Evolutionary conservation across 2,797 vertebrate species (phyloP), one percentile per base, ranked within the genome.

Genomic region (Neosilurus hyrtlii): DNA sequence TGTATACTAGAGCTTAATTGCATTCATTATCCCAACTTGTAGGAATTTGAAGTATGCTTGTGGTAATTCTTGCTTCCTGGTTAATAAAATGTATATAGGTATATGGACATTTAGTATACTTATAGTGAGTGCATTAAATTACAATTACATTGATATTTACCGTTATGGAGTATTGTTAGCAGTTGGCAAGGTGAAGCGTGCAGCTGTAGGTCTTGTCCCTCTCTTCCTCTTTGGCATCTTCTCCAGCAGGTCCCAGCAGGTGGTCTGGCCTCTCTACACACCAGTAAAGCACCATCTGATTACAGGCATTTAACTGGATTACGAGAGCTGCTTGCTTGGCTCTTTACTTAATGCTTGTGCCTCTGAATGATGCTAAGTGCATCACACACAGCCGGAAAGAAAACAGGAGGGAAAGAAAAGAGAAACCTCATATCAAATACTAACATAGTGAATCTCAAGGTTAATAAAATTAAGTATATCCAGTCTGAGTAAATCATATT

Each of bases 261-360:
- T 81, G 77, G 70, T 37, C 65, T 62, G 84, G 61, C 68, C 59
- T 63, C n/a, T 84, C 82, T 85, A 86, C 80, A 86, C 72, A 86
- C 83, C 73, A 77, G 54, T 66, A 70, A 61, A 84, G 49, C 85
- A 82, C 78, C 52, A 77, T 80, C 80, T 85, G 74, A 87, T 87
- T 84, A 84, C 90, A 87, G 86, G 88, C 85, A 90, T 91, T 85
- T 91, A 93, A 93, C 88, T 86, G 91, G 92, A 94, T 94, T 92
- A 92, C 86, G 87, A 81, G 89, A 88, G 89, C 86, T 89, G 89
- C 84, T 80, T 88, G 85, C 85, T 68, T 90, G 92, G 92, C 89
- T 91, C 89, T 85, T 77, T 37, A 74, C 43, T 77, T 66, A 52
- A 35, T 51, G 61, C 81, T 59, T 66, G 62, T 51, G 81, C 20